These are phyloP conservation scores for Xerus rutilus DNA, from an alignment of 2,797 vertebrate species.

Conservation along the genomic window DNA sequence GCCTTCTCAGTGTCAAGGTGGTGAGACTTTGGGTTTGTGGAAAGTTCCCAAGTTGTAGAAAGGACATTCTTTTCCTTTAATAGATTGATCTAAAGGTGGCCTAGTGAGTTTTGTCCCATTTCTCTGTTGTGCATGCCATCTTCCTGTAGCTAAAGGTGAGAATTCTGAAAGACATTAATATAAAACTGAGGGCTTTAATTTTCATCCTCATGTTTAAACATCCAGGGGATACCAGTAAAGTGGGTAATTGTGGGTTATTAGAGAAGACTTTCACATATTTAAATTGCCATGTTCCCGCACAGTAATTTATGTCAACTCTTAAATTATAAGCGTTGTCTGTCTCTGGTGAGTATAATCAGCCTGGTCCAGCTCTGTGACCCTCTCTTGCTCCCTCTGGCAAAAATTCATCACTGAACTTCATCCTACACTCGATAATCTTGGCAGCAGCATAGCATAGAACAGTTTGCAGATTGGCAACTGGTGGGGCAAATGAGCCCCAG, in stretches of 20 bases:
- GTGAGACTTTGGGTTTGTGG: not conserved
- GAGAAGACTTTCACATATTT: conserved; percentile 45
- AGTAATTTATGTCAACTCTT: conserved; percentile 52
- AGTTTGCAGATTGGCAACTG: not conserved
- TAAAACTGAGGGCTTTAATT: conserved; percentile 44
- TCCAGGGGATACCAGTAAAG: not conserved
- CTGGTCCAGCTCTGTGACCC: not conserved
- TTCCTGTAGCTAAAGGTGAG: not conserved
- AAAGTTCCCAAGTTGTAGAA: not conserved
- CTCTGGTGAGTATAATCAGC: not conserved
- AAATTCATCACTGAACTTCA: not conserved
- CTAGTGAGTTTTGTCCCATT: not conserved
- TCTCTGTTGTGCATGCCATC: not conserved
- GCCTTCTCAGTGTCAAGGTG: not conserved
- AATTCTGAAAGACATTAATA: not conserved
- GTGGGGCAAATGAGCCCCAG: not conserved
- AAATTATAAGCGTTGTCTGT: conserved; percentile 51
- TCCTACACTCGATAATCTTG: not conserved
- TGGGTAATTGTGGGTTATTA: conserved; percentile 45
- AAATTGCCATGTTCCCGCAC: not conserved
- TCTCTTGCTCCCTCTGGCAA: not conserved
- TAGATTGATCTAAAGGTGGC: not conserved
- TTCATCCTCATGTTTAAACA: conserved; percentile 33
- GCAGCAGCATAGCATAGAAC: not conserved
- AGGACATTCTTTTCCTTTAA: not conserved